A percentile compares a stretch with the other conserved stretches of the same genome.
Evolutionary conservation across 2,888 invertebrate genomes (phyloP).

Genomic region (Lamproptera curius): DNA sequence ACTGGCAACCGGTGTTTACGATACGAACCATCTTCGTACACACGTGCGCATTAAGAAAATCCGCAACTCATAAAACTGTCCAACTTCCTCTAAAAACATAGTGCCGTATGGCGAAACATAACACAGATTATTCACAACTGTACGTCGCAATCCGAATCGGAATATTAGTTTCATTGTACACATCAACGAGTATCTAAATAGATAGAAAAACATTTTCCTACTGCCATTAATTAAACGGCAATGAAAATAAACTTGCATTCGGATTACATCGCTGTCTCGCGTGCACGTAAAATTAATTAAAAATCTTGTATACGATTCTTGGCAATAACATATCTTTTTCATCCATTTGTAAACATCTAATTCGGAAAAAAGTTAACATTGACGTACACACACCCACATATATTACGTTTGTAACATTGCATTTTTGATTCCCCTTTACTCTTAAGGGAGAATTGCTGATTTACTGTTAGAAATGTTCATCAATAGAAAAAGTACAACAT

Average conservation of each 20-base stretch:
- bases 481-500: too few species aligned
- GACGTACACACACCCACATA: constrained; percentile 1
- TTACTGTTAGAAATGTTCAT: constrained; percentile 1
- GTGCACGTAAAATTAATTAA: constrained; percentile 7
- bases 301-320: constrained; percentile 8
- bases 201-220: too few species aligned
- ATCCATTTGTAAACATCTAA: constrained; percentile 16
- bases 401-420: not conserved
- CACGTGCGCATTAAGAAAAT: constrained; percentile 2
- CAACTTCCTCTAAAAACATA: constrained; percentile 2
- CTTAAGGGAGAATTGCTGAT: not conserved
- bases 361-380: constrained; percentile 14
- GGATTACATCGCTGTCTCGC: too few species aligned
- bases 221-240: not conserved
- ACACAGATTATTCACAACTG: too few species aligned
- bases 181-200: too few species aligned
- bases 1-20: constrained; percentile 29
- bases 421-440: not conserved
- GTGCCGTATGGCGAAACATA: not conserved
- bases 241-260: too few species aligned
- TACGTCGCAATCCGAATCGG: too few species aligned
- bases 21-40: constrained; percentile 4
- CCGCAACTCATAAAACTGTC: constrained; percentile 9
- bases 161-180: too few species aligned
- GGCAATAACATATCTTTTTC: constrained; percentile 17